Percentiles rank a stretch among this genome's conserved stretches.
Conservation (phyloP, 2,888 invertebrate genomes). For the Hipparchia semele region DNA sequence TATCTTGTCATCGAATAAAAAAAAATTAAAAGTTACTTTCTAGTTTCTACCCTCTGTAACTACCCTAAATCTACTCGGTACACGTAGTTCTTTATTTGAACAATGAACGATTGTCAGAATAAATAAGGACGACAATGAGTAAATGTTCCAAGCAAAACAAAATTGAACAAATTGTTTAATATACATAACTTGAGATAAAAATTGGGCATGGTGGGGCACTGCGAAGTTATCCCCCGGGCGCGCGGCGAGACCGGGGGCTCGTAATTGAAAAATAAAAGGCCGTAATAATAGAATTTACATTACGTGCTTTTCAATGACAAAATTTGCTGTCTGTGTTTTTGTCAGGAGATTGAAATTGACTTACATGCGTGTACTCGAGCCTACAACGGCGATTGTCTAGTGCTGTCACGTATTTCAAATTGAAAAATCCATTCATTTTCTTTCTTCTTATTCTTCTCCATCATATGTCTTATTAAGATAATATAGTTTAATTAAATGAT, state of each 20-base stretch:
- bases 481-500: neutral
- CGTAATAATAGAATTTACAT: slow-evolving; percentile 83
- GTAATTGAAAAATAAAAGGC: slow-evolving; percentile 83
- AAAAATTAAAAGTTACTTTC: neutral
- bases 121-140: slow-evolving; percentile 9
- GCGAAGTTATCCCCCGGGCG: slow-evolving; percentile 74
- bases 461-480: neutral
- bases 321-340: slow-evolving; percentile 76
- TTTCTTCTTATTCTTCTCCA: neutral
- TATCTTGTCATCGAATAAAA: too few species aligned
- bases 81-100: neutral
- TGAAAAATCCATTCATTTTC: neutral
- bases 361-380: slow-evolving; percentile 43
- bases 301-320: slow-evolving; percentile 79
- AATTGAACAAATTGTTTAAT: slow-evolving; percentile 28
- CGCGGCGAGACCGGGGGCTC: slow-evolving; percentile 62
- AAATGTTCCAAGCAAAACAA: slow-evolving; percentile 7
- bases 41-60: neutral
- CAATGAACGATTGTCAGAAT: too few species aligned
- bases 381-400: slow-evolving; percentile 4
- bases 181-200: slow-evolving; percentile 35
- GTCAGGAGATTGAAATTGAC: slow-evolving; percentile 72
- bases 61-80: neutral
- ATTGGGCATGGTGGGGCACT: slow-evolving; percentile 53
- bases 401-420: neutral